Percentiles rank a stretch among this genome's conserved stretches.
phyloP scores from a whole-genome alignment of 2,888 invertebrate species.

The Oscheius sp. region DNA sequence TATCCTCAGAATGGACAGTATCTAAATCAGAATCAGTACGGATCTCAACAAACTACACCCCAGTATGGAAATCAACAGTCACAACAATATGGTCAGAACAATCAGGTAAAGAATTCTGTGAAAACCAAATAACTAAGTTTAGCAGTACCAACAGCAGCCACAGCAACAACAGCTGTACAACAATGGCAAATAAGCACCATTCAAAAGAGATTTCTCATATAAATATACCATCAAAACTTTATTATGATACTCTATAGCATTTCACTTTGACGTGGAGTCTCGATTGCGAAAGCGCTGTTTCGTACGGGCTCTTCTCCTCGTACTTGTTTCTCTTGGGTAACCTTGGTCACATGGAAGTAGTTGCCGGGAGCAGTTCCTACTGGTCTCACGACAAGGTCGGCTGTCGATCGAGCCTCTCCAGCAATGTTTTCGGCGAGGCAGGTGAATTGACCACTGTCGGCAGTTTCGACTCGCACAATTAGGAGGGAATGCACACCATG shows the following conservation, averaged over 20 bases:
- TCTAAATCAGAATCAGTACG: slow-evolving; percentile 7
- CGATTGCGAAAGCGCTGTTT: slow-evolving; percentile 57
- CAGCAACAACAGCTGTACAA: slow-evolving; percentile 27
- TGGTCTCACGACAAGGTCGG: slow-evolving; percentile 83
- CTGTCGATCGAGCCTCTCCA: slow-evolving; percentile 79
- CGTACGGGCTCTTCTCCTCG: slow-evolving; percentile 53
- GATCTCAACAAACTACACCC: slow-evolving; percentile 12
- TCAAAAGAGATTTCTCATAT: slow-evolving; percentile 14
- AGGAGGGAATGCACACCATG: slow-evolving; percentile 80
- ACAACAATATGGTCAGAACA: slow-evolving; percentile 19
- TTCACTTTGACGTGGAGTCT: slow-evolving; percentile 57
- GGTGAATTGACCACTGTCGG: slow-evolving; percentile 97
- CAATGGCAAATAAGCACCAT: slow-evolving; percentile 23
- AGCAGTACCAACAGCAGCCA: slow-evolving; percentile 31
- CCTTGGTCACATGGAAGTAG: slow-evolving; percentile 72
- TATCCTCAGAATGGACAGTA: slow-evolving; percentile 10
- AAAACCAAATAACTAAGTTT: not conserved
- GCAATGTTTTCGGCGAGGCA: slow-evolving; percentile 92
- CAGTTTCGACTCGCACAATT: slow-evolving; percentile 89
- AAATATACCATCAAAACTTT: slow-evolving; percentile 13
- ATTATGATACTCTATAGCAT: slow-evolving; percentile 43
- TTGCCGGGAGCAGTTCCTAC: slow-evolving; percentile 66
- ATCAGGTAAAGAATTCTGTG: slow-evolving; percentile 2
- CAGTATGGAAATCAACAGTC: slow-evolving; percentile 31
- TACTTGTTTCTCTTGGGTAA: slow-evolving; percentile 70